A percentile compares a stretch with the other conserved stretches of the same genome.
Evolutionary conservation across 2,888 invertebrate genomes (phyloP).

Genomic region (Erebia epiphron): DNA sequence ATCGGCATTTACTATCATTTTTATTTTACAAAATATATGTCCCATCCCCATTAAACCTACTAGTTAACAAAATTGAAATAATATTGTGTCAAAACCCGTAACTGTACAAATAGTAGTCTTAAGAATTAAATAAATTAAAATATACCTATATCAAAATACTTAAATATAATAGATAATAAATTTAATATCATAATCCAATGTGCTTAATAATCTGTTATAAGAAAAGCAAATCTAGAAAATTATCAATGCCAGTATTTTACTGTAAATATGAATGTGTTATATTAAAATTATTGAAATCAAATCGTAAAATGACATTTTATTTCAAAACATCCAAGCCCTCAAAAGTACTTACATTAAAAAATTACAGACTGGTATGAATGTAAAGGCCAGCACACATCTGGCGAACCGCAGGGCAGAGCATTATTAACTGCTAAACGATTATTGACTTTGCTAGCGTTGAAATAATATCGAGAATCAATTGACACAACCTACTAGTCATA

Average conservation of each 20-base stretch:
- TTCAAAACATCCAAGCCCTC: conserved; percentile 12
- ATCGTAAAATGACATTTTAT: conserved; percentile 51
- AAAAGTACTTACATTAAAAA: neutral
- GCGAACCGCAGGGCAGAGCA: no score
- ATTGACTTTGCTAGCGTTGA: no score
- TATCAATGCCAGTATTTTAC: conserved; percentile 80
- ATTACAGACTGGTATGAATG: no score
- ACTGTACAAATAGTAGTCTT: conserved; percentile 46
- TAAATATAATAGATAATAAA: conserved; percentile 29
- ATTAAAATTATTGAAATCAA: conserved; percentile 71
- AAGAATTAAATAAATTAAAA: conserved; percentile 38
- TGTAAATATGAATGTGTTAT: conserved; percentile 80
- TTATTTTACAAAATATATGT: neutral
- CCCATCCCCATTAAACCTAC: neutral
- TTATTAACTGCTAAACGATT: no score
- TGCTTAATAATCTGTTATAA: conserved; percentile 48
- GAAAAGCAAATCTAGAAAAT: conserved; percentile 59
- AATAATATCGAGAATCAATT: no score
- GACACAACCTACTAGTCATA: no score
- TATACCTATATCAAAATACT: conserved; percentile 37
- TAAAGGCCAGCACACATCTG: no score
- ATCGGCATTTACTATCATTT: neutral
- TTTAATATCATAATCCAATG: conserved; percentile 33
- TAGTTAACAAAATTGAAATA: conserved; percentile 14
- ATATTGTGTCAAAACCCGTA: conserved; percentile 39